phyloP scores from a whole-genome alignment of 2,888 invertebrate species.

The Mamestra brassicae region DNA sequence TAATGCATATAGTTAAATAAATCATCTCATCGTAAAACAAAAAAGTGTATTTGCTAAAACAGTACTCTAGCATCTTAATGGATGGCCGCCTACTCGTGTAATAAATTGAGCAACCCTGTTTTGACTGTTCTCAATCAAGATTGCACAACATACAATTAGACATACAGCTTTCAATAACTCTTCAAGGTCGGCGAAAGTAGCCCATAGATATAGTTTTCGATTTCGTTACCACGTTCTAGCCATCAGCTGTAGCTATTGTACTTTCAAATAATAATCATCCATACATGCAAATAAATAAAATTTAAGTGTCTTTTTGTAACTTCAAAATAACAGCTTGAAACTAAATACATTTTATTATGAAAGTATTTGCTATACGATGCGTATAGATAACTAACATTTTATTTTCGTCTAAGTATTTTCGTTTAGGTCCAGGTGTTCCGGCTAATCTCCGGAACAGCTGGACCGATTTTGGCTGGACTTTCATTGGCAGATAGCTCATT shows the following conservation, averaged over 20 bases:
- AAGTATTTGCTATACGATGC: too few relatives aligned
- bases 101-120: conserved; percentile 76
- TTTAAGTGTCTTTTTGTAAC: too few relatives aligned
- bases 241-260: conserved; percentile 38
- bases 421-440: too few relatives aligned
- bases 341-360: too few relatives aligned
- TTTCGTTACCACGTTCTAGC: conserved; percentile 70
- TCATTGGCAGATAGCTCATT: too few relatives aligned
- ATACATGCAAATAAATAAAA: too few relatives aligned
- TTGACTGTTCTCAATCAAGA: conserved; percentile 76
- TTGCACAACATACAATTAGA: conserved; percentile 81
- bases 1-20: background rate
- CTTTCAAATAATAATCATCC: conserved; percentile 40
- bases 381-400: too few relatives aligned
- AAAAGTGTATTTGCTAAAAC: background rate
- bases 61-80: conserved; percentile 41
- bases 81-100: conserved; percentile 42
- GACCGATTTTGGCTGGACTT: too few relatives aligned
- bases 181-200: conserved; percentile 83
- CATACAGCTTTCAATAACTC: conserved; percentile 75
- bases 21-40: background rate
- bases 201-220: conserved; percentile 68
- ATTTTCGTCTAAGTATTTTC: too few relatives aligned
- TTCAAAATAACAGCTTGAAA: too few relatives aligned
- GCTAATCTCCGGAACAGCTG: too few relatives aligned